Evolutionary conservation across 2,888 invertebrate species (phyloP), one percentile per base, ranked within the genome.

Genomic region (Leptinotarsa peninsularis): DNA sequence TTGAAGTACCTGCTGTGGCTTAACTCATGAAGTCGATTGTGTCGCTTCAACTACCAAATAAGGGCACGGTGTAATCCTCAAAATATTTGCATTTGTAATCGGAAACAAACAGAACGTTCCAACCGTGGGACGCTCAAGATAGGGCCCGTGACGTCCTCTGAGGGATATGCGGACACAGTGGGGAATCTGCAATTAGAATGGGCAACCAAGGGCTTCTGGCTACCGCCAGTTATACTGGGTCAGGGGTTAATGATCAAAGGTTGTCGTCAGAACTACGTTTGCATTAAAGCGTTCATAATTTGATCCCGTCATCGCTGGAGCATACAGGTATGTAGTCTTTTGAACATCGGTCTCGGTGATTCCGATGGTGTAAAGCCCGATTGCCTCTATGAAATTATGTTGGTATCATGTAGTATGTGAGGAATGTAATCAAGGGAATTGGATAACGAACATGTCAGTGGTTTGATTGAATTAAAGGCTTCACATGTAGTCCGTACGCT

Each of bases 241-340:
- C 63, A 33, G 76, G n/a, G 73, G 72, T 72, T 72, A 73, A 70
- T 72, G 72, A 76, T 78, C 78, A 78, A 78, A 78, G 78, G 78
- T 75, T 71, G 75, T 78, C 77, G 67, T 54, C 72, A 67, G 60
- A 73, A 74, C 75, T 77, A 75, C 75, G 68, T 78, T 77, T 75
- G 70, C 67, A 72, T 72, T 75, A 72, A 66, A 76, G 73, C 78
- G 70, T 66, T 74, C 73, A 69, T 75, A 78, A 76, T 75, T 58
- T 21, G 67, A 66, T 75, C 76, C 50, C 68, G 74, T 70, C 67
- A 78, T 76, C 75, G 73, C 72, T 66, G n/a, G 60, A n/a, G 56
- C 67, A 76, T 67, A 60, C 67, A 67, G 67, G 63, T 63, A 63
- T 63, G 63, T n/a, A 23, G 21, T 23, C 58, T 58, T 58, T 58